A percentile compares a stretch with the other conserved stretches of the same genome.
phyloP scores from a whole-genome alignment of 1,140 invertebrate genomes.

The Caenorhabditis remanei region DNA sequence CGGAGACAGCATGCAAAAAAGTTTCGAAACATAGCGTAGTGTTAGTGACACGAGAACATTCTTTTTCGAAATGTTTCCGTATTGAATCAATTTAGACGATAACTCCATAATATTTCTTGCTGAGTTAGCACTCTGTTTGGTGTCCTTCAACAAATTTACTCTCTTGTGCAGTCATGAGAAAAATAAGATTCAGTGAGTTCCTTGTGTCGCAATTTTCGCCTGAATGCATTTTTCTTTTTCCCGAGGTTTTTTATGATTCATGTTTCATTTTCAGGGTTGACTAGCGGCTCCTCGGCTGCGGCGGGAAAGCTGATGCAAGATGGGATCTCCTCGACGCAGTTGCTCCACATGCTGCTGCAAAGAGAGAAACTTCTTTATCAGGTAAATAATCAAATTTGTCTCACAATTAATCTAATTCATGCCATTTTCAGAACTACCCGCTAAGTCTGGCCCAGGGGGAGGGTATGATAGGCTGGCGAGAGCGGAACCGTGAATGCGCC shows the following conservation, averaged over 20 bases:
- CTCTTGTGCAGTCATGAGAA: conserved; percentile 40
- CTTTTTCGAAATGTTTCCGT: conserved; percentile 44
- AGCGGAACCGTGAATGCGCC: conserved; percentile 63
- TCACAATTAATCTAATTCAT: neutral
- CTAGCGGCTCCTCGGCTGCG: conserved; percentile 55
- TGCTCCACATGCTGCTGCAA: conserved; percentile 56
- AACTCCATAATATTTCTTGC: neutral
- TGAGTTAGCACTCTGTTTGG: neutral
- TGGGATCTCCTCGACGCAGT: conserved; percentile 58
- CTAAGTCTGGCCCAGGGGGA: conserved; percentile 49
- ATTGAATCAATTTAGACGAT: neutral
- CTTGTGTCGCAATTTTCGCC: neutral
- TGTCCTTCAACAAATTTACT: conserved; percentile 6
- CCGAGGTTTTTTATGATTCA: neutral
- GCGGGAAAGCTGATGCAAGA: conserved; percentile 58
- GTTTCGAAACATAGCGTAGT: conserved; percentile 51
- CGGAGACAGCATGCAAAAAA: conserved; percentile 10
- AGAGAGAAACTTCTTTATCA: conserved; percentile 57
- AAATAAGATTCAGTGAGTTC: conserved; percentile 40
- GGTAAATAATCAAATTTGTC: neutral
- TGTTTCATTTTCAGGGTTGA: conserved; percentile 39
- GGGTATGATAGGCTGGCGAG: conserved; percentile 55
- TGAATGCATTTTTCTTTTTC: neutral
- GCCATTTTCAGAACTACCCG: conserved; percentile 39
- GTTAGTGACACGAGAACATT: conserved; percentile 40